phyloP scores from a whole-genome alignment of 1,140 invertebrate genomes.

The Heliconius nattereri region DNA sequence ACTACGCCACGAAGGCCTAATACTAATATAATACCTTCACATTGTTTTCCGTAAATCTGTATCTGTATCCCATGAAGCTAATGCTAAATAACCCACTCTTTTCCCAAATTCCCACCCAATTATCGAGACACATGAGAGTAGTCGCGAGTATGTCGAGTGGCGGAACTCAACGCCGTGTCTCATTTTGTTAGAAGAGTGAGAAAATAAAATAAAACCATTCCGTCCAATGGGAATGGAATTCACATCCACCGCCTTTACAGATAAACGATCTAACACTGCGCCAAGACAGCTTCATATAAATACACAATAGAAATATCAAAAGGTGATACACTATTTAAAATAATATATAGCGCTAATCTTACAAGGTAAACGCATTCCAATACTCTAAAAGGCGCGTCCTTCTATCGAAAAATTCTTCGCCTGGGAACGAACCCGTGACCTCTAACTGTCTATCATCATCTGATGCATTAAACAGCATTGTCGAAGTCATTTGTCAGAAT shows the following conservation, averaged over 20 bases:
- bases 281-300: neutral
- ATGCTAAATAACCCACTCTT: neutral
- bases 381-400: constrained; percentile 32
- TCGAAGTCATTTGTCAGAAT: constrained; percentile 28
- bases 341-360: neutral
- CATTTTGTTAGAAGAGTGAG: neutral
- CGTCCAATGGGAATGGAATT: too few relatives aligned
- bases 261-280: too few relatives aligned
- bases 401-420: constrained; percentile 24
- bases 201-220: too few relatives aligned
- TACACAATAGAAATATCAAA: neutral
- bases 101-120: neutral
- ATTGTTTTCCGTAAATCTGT: neutral
- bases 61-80: neutral
- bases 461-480: constrained; percentile 25
- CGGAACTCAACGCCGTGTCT: neutral
- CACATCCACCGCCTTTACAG: too few relatives aligned
- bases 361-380: constrained; percentile 15
- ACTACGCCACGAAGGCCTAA: neutral
- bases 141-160: neutral
- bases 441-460: constrained; percentile 38
- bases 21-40: neutral
- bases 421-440: constrained; percentile 40
- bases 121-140: neutral
- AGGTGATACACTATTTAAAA: neutral